A percentile compares a stretch with the other conserved stretches of the same genome.
These are phyloP conservation scores for Pelodiscus sinensis DNA, from an alignment of 2,113 vertebrate species.

Conservation along the genomic window DNA sequence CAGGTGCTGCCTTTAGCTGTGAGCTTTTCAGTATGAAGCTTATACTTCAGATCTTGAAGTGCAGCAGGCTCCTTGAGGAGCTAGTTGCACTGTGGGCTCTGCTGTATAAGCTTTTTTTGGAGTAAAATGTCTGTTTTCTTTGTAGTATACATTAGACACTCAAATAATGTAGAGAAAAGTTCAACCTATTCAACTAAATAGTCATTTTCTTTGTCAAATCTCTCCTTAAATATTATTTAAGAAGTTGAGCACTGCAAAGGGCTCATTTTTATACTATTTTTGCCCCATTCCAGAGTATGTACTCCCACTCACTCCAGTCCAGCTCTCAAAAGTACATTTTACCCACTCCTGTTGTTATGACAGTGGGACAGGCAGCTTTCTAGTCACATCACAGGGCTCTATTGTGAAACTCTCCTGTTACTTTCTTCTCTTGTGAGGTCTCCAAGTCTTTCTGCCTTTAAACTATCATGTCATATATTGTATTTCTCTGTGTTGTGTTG, in stretches of 20 bases:
- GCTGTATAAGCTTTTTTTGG: background rate
- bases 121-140: background rate
- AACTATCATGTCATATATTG: background rate
- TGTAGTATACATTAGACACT: background rate
- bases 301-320: background rate
- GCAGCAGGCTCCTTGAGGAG: no score
- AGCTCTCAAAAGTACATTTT: background rate
- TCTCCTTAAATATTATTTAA: background rate
- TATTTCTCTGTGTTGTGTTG: fast-evolving
- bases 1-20: no score
- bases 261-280: background rate
- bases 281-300: background rate
- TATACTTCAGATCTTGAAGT: no score
- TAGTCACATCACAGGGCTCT: background rate
- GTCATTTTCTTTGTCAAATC: background rate
- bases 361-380: background rate
- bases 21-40: no score
- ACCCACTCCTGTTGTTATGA: background rate
- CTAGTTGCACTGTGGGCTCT: background rate
- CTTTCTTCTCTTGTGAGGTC: background rate
- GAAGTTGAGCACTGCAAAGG: background rate
- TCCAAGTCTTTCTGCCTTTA: fast-evolving
- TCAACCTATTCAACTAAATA: background rate
- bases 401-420: background rate
- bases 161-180: background rate